Conservation (phyloP, 2,113 vertebrate species). For the Lota lota region DNA sequence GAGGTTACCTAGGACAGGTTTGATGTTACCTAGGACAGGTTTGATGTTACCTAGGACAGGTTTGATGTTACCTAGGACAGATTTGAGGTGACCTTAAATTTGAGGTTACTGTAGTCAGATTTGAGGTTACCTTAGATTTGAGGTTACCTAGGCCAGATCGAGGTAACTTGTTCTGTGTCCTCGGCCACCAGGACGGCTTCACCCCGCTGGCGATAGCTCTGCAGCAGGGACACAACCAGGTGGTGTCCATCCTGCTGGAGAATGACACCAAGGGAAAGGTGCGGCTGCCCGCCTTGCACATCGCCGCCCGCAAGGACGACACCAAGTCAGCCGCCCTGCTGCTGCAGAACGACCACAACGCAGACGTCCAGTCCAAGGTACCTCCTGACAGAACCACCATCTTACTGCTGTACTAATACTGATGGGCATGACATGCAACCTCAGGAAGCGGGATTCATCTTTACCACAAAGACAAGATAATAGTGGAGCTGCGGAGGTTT, state of each 20-base stretch:
- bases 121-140: no score
- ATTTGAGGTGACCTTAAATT: no score
- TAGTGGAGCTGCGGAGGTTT: no score
- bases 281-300: slow-evolving; percentile 92
- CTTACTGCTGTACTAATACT: no score
- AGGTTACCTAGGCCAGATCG: neutral
- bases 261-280: slow-evolving; percentile 98
- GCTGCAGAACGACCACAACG: slow-evolving; percentile 97
- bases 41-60: no score
- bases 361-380: slow-evolving; percentile 98
- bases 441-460: no score
- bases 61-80: no score
- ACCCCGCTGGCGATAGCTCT: slow-evolving; percentile 94
- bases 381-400: slow-evolving; percentile 5
- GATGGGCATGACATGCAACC: no score
- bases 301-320: slow-evolving; percentile 95
- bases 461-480: no score
- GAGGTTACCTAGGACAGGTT: no score
- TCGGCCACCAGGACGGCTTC: slow-evolving; percentile 86
- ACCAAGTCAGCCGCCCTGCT: slow-evolving; percentile 95
- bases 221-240: slow-evolving; percentile 98
- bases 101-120: no score
- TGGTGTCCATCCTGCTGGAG: slow-evolving; percentile 92
- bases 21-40: no score
- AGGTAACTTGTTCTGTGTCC: neutral